phyloP scores from a whole-genome alignment of 2,888 invertebrate species.

The Catonia carolina region DNA sequence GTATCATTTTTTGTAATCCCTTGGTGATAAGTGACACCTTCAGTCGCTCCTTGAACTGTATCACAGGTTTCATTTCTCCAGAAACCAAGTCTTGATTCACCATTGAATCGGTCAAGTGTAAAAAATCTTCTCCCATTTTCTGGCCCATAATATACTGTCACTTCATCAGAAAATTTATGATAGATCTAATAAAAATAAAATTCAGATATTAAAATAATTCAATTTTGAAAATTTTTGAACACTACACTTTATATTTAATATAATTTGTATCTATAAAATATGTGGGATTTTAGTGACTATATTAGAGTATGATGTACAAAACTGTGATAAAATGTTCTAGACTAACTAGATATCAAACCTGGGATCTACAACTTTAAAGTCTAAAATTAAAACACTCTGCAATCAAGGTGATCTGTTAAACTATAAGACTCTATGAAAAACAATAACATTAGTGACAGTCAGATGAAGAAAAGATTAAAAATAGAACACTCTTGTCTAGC shows the following conservation, averaged over 20 bases:
- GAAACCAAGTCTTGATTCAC: conserved; percentile 50
- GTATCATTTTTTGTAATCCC: conserved; percentile 50
- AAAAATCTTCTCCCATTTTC: conserved; percentile 55
- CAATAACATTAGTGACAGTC: too few species aligned
- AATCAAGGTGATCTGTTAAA: too few species aligned
- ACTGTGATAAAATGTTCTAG: too few species aligned
- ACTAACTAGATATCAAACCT: too few species aligned
- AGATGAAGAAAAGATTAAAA: too few species aligned
- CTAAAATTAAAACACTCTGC: too few species aligned
- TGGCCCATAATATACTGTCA: conserved; percentile 56
- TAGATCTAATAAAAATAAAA: conserved; percentile 50
- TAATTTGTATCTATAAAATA: too few species aligned
- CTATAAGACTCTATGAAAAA: too few species aligned
- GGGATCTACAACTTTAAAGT: too few species aligned
- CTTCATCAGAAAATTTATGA: conserved; percentile 51
- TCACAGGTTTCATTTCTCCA: conserved; percentile 53
- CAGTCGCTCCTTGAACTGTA: conserved; percentile 54
- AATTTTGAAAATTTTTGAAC: neutral
- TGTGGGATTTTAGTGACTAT: too few species aligned
- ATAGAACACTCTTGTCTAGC: too few species aligned
- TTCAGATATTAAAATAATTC: neutral
- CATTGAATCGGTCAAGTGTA: conserved; percentile 53
- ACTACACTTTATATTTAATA: neutral
- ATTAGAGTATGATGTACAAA: too few species aligned
- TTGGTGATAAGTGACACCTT: conserved; percentile 57